Conservation (phyloP, 2,888 invertebrate genomes). For the Sarcophaga carnaria region DNA sequence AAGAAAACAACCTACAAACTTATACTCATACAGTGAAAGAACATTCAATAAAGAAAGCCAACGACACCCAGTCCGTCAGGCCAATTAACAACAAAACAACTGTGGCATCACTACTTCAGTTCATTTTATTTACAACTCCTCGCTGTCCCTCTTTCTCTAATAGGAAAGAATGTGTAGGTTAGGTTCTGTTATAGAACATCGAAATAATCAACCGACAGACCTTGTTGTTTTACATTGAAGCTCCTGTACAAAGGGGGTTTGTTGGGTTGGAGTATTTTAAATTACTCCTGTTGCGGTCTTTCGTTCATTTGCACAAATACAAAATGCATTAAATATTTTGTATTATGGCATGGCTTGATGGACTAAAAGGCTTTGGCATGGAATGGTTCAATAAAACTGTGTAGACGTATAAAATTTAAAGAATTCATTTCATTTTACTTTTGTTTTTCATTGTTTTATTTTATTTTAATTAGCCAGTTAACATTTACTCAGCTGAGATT, state of each 20-base stretch:
- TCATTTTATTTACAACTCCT: not conserved
- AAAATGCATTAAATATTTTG: not conserved
- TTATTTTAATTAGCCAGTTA: conserved; percentile 66
- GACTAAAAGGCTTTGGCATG: not conserved
- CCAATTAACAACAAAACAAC: conserved; percentile 41
- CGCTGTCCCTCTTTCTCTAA: not conserved
- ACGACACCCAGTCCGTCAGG: conserved; percentile 51
- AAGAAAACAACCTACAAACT: not conserved
- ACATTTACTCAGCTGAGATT: conserved; percentile 63
- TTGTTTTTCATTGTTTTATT: too few species aligned
- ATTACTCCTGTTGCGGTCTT: not conserved
- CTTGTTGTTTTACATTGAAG: conserved; percentile 44
- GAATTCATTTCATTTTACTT: not conserved
- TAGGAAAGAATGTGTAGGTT: too few species aligned
- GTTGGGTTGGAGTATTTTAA: not conserved
- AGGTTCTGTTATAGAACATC: not conserved
- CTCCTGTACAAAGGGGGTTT: not conserved
- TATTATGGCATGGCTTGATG: not conserved
- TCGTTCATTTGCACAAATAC: conserved; percentile 16
- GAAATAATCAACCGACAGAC: conserved; percentile 28
- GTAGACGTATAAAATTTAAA: not conserved
- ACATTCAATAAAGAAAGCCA: not conserved
- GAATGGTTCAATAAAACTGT: conserved; percentile 49
- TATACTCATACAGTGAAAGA: conserved; percentile 17
- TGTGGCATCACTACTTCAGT: conserved; percentile 14